Conservation (phyloP, 1,140 invertebrate species). For the Plectus sambesii region DNA sequence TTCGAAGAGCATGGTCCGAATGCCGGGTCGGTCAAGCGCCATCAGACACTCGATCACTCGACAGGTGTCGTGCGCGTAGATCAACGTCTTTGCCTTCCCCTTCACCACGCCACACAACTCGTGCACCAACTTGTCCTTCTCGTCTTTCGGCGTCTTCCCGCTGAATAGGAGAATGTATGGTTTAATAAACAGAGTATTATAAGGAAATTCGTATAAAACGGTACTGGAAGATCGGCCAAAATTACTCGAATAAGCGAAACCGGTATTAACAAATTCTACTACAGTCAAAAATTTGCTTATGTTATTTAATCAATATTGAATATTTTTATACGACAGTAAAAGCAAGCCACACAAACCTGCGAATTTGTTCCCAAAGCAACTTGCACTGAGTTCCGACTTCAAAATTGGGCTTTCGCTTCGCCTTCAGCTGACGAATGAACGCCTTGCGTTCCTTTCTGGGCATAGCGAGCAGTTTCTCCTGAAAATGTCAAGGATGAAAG, state of each 20-base stretch:
- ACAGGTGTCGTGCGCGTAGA: slow-evolving; percentile 72
- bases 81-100: slow-evolving; percentile 59
- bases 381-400: slow-evolving; percentile 20
- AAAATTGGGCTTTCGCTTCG: slow-evolving; percentile 27
- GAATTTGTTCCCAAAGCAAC: slow-evolving; percentile 27
- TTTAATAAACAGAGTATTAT: too few species aligned
- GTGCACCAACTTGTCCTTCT: slow-evolving; percentile 57
- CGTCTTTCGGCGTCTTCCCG: slow-evolving; percentile 49
- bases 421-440: slow-evolving; percentile 24
- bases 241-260: too few species aligned
- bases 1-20: slow-evolving; percentile 59
- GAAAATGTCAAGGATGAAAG: too few species aligned
- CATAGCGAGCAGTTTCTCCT: slow-evolving; percentile 24
- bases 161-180: slow-evolving; percentile 21
- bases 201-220: too few species aligned
- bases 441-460: slow-evolving; percentile 24
- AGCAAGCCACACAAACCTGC: slow-evolving; percentile 30
- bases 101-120: slow-evolving; percentile 62
- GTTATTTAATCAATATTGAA: too few species aligned
- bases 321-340: too few species aligned
- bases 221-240: too few species aligned
- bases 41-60: slow-evolving; percentile 75
- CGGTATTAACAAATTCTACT: too few species aligned
- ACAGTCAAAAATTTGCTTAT: too few species aligned
- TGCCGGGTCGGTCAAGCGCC: slow-evolving; percentile 49